Evolutionary conservation across 2,888 invertebrate species (phyloP).

Genomic region (Leistus spinibarbis): DNA sequence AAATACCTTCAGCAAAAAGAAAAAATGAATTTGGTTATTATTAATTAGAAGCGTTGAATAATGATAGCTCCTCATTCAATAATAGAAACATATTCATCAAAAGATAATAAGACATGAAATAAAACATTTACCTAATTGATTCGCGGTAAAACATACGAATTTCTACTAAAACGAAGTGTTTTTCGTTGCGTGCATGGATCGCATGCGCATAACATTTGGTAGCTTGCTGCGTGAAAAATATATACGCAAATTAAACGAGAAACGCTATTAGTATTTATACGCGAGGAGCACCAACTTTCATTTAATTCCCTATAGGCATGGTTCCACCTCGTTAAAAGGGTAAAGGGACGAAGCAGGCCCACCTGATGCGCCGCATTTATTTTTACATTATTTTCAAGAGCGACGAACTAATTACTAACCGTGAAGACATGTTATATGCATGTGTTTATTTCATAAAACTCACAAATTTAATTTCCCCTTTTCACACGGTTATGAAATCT

Average conservation of each 20-base stretch:
- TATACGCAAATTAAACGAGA: slow-evolving; percentile 6
- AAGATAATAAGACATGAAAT: not conserved
- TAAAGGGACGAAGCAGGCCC: slow-evolving; percentile 7
- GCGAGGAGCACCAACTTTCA: not conserved
- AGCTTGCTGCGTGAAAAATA: slow-evolving; percentile 11
- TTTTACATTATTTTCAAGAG: slow-evolving; percentile 16
- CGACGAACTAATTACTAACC: slow-evolving; percentile 23
- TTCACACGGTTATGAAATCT: not conserved
- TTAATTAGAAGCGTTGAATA: not conserved
- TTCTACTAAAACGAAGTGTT: not conserved
- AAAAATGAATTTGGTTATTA: not conserved
- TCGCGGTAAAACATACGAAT: not conserved
- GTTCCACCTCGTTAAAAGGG: not conserved
- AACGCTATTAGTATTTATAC: slow-evolving; percentile 27
- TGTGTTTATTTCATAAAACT: slow-evolving; percentile 9
- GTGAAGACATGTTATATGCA: slow-evolving; percentile 11
- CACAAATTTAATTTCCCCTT: not conserved
- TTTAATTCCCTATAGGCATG: not conserved
- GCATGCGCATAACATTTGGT: not conserved
- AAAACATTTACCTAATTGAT: not conserved
- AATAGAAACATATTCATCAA: not conserved
- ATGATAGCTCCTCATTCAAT: not conserved
- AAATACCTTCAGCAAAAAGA: no score
- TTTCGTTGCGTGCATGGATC: not conserved
- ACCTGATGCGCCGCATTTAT: slow-evolving; percentile 20